Conservation (phyloP, 1,140 invertebrate genomes). For the Neodiprion pinetum region DNA sequence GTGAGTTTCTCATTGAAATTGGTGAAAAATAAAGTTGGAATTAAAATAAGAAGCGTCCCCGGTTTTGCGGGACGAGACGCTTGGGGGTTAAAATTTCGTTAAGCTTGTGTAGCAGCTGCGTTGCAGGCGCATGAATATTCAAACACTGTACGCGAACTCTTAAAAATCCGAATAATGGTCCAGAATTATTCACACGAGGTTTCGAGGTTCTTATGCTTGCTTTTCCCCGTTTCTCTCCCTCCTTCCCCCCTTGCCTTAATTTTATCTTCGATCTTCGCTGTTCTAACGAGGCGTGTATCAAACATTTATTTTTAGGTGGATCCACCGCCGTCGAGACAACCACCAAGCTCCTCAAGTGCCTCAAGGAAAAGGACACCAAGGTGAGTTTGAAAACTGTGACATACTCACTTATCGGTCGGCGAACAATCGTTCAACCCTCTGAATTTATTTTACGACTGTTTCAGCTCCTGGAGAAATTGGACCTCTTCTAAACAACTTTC, state of each 20-base stretch:
- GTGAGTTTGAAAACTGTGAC: neutral
- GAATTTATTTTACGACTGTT: neutral
- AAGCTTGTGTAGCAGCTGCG: neutral
- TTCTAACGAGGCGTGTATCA: too few relatives aligned
- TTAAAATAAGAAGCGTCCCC: too few relatives aligned
- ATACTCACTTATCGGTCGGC: neutral
- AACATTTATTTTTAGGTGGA: neutral
- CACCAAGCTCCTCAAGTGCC: slow-evolving; percentile 4
- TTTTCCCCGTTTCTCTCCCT: neutral
- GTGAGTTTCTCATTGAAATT: neutral
- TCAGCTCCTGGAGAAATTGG: slow-evolving; percentile 7
- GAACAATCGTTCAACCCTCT: neutral
- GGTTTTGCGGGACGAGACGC: too few relatives aligned
- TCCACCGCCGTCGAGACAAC: neutral
- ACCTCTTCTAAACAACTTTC: neutral
- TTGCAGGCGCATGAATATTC: neutral
- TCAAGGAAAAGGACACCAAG: neutral
- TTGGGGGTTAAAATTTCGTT: neutral
- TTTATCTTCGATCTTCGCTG: too few relatives aligned
- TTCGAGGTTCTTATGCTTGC: neutral
- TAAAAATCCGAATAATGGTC: neutral
- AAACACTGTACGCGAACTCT: neutral
- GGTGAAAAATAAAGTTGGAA: too few relatives aligned
- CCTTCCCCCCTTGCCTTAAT: too few relatives aligned
- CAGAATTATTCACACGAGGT: neutral